A percentile compares a stretch with the other conserved stretches of the same genome.
Evolutionary conservation across 2,797 vertebrate species (phyloP).

Genomic region (Catostomus latipinnis): DNA sequence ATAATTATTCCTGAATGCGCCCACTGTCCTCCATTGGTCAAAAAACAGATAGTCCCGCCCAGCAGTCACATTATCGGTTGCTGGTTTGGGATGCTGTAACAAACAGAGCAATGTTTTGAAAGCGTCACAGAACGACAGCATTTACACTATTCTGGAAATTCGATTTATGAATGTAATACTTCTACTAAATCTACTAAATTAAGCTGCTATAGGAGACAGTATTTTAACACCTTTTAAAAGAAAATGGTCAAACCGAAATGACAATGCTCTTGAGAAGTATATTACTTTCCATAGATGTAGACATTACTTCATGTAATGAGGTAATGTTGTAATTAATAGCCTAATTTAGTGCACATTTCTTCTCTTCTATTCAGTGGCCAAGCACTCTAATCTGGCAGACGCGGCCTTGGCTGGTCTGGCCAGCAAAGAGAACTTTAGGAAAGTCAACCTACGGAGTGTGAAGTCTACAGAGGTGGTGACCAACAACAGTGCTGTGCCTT

Average conservation of each 20-base stretch:
- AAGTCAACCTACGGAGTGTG: constrained; percentile 79
- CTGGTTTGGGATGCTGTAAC: no score
- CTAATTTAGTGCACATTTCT: background rate
- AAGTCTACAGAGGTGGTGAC: constrained; percentile 82
- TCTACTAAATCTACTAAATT: background rate
- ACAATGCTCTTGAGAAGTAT: background rate
- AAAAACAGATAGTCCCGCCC: no score
- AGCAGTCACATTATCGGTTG: no score
- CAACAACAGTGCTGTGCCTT: constrained; percentile 82
- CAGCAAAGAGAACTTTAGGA: constrained; percentile 85
- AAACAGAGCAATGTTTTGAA: no score
- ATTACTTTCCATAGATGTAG: background rate
- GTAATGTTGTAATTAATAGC: background rate
- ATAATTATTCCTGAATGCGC: no score
- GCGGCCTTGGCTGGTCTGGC: constrained; percentile 82
- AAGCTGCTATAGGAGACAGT: background rate
- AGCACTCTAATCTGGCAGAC: constrained; percentile 82
- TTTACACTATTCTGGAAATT: no score
- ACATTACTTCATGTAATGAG: background rate
- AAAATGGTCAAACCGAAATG: background rate
- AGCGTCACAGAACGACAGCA: no score
- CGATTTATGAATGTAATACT: no score
- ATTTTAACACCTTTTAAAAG: background rate
- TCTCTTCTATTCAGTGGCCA: constrained; percentile 74
- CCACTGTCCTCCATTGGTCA: no score